phyloP scores from a whole-genome alignment of 2,888 invertebrate genomes.

The Augochlorella aurata region DNA sequence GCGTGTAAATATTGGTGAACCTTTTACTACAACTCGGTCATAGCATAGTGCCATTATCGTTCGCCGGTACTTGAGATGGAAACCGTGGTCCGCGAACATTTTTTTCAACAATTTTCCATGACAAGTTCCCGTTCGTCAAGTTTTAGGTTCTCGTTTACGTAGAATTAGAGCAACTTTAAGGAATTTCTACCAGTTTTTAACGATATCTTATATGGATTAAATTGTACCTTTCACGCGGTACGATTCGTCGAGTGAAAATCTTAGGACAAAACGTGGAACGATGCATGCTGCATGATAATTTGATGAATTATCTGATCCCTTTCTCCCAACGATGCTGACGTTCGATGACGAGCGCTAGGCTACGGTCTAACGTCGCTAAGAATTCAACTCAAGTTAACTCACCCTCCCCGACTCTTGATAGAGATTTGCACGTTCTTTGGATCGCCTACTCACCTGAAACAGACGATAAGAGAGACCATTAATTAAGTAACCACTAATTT shows the following conservation, averaged over 20 bases:
- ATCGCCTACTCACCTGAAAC: constrained; percentile 79
- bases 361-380: constrained; percentile 40
- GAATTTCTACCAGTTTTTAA: no score
- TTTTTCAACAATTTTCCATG: neutral
- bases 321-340: neutral
- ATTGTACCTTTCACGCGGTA: neutral
- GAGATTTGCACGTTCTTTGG: constrained; percentile 72
- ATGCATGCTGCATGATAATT: neutral
- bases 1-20: neutral
- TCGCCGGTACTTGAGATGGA: neutral
- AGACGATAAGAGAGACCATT: constrained; percentile 53
- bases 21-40: neutral
- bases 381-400: constrained; percentile 69
- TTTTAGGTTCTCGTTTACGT: neutral
- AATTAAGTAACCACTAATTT: constrained; percentile 18
- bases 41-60: neutral
- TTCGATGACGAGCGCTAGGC: neutral
- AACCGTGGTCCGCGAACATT: no score
- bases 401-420: constrained; percentile 73
- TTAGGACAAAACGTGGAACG: neutral
- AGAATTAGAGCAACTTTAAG: neutral
- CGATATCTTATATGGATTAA: neutral
- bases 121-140: neutral
- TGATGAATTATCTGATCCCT: neutral
- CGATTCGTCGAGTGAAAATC: neutral